Evolutionary conservation across 2,113 vertebrate species (phyloP).

Genomic region (Hydrolagus affinis): DNA sequence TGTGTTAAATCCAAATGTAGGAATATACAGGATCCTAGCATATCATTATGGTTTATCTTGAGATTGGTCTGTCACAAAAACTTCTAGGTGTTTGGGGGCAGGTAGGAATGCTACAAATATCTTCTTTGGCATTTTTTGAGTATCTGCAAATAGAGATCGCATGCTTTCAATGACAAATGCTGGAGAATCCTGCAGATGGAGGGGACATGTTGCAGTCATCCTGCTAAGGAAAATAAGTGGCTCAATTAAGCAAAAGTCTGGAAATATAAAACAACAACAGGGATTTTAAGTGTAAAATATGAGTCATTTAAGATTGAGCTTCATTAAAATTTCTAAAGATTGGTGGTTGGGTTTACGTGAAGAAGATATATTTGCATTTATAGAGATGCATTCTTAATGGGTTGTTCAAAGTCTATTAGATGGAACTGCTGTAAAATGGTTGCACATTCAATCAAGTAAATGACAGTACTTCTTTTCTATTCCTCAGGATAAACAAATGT

Average conservation of each 20-base stretch:
- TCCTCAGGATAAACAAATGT: neutral
- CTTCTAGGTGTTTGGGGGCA: neutral
- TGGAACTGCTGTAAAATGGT: neutral
- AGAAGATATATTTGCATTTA: neutral
- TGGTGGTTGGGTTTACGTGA: neutral
- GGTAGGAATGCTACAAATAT: conserved; percentile 24
- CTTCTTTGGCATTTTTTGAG: conserved; percentile 8
- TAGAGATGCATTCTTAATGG: no score
- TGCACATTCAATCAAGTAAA: neutral
- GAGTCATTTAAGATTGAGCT: conserved; percentile 21
- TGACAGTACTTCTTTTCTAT: no score
- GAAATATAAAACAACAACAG: conserved; percentile 14
- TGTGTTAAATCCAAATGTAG: no score
- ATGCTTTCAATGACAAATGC: neutral
- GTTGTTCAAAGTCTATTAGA: no score
- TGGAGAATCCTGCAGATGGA: conserved; percentile 22
- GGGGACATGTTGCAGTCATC: conserved; percentile 28
- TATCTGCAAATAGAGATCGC: conserved; percentile 18
- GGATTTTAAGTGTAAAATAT: conserved; percentile 16
- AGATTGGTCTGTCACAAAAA: neutral
- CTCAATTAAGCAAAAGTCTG: conserved; percentile 29
- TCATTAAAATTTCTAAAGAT: conserved; percentile 15
- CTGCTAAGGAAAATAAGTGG: conserved; percentile 25
- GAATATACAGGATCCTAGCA: no score
- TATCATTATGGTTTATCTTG: no score